Evolutionary conservation across 53 echinoderm and acorn worm species (phyloP), one percentile per base, ranked within the genome.

Genomic region (Antedon mediterranea): DNA sequence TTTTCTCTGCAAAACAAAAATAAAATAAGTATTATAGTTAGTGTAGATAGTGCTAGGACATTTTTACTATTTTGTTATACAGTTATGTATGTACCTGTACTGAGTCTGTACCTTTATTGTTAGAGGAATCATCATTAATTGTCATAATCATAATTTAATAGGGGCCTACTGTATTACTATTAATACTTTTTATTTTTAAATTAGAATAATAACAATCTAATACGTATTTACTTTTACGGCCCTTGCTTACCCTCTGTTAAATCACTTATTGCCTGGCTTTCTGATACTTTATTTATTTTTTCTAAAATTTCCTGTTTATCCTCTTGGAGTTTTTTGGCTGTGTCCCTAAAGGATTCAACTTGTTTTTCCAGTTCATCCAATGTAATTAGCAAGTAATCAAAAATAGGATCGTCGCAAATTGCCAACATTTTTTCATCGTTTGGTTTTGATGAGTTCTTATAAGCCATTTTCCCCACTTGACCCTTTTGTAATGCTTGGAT

Each of bases 341-440:
- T 82, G 41, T 94, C 85, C 29, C 95, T 80, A 76, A 94, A 79
- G 71, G 78, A 81, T 78, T 94, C 95, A 0, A 91, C 91, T 71
- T 86, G 75, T 73, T 74, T 80, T 72, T 94, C 95, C 34, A 94
- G 74, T n/a, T 86, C 89, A 82, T 94, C 95, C 34, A 94, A 80
- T 0, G 90, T 87, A 32, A 83, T 71, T 3, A 76, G 32, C 76
- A 76, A 33, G 34, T 26, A 34, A 32, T 76, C 76, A 18, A 57
- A 57, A 1, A 26, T 57, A 18, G 57, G 57, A 57, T 57, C 57
- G 2, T 57, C 57, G 23, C 57, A 57, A 11, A 15, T 57, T 26
- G 57, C 57, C 23, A 23, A 57, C 23, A 15, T 8, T 57, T 23
- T 26, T 57, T 57, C 9, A 2, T 57, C 20, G 2, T 23, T 57